Conservation (phyloP, 2,113 vertebrate genomes). For the Serinus canaria region DNA sequence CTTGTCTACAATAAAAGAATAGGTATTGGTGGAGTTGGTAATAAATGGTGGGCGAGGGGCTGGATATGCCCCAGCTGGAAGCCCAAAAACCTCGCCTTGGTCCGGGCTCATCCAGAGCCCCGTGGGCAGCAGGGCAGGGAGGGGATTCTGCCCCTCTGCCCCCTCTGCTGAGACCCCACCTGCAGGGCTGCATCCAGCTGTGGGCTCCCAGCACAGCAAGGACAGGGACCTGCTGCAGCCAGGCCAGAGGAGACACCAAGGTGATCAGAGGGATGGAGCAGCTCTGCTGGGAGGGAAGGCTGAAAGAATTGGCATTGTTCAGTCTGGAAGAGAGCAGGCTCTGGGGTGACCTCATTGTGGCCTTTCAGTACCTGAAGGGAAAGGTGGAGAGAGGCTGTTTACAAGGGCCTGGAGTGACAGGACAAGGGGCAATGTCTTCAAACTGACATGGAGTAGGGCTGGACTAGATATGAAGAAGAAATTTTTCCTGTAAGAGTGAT, state of each 20-base stretch:
- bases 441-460: neutral
- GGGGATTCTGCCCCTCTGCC: neutral
- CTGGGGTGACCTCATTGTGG: fast-evolving
- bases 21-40: neutral
- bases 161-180: neutral
- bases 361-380: neutral
- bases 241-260: neutral
- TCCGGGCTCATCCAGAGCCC: neutral
- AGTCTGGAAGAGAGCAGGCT: neutral
- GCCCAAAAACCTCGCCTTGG: neutral
- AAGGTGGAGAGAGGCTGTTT: neutral
- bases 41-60: neutral
- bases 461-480: neutral
- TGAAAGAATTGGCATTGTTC: fast-evolving
- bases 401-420: fast-evolving
- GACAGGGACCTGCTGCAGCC: neutral
- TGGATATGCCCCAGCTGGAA: fast-evolving
- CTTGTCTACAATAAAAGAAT: neutral
- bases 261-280: neutral
- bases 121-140: neutral
- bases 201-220: neutral
- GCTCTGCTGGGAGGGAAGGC: neutral
- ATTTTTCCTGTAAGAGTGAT: neutral
- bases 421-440: neutral
- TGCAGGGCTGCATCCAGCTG: neutral